Percentiles rank a stretch among this genome's conserved stretches.
These are phyloP conservation scores for Uloborus diversus DNA, from an alignment of 1,140 invertebrate genomes.

Conservation along the genomic window DNA sequence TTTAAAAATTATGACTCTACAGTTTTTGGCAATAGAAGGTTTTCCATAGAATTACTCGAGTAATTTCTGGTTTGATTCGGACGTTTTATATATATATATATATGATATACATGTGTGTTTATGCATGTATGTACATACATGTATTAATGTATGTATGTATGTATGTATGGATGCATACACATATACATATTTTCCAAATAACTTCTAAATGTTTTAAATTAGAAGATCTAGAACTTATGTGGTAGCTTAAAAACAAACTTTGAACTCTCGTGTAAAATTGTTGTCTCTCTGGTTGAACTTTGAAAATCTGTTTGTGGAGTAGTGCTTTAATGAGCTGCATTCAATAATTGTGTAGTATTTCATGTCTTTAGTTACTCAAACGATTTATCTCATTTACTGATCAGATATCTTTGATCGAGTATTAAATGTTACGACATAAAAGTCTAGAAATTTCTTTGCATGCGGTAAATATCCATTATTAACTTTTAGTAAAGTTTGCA, in stretches of 20 bases:
- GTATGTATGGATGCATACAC: neutral
- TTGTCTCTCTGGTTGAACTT: neutral
- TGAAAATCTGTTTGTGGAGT: neutral
- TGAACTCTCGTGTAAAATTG: neutral
- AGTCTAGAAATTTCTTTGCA: too few relatives aligned
- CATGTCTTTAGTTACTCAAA: neutral
- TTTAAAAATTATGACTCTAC: neutral
- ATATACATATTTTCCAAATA: neutral
- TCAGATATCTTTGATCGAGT: too few relatives aligned
- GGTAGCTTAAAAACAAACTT: conserved; percentile 1
- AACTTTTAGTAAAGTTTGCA: too few relatives aligned
- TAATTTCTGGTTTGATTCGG: neutral
- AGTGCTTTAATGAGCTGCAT: neutral
- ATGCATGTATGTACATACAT: neutral
- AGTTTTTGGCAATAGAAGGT: neutral
- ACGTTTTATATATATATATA: neutral
- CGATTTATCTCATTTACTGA: too few relatives aligned
- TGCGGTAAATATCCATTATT: too few relatives aligned
- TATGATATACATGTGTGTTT: too few relatives aligned
- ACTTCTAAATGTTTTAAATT: conserved; percentile 34
- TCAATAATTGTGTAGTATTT: neutral
- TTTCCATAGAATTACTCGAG: conserved; percentile 8
- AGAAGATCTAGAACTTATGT: conserved; percentile 14
- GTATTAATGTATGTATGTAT: conserved; percentile 2
- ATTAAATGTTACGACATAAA: too few relatives aligned